A percentile compares a stretch with the other conserved stretches of the same genome.
These are phyloP conservation scores for Phenganax stokvisi DNA, from an alignment of 92 coral and sea anemone species.

Conservation along the genomic window DNA sequence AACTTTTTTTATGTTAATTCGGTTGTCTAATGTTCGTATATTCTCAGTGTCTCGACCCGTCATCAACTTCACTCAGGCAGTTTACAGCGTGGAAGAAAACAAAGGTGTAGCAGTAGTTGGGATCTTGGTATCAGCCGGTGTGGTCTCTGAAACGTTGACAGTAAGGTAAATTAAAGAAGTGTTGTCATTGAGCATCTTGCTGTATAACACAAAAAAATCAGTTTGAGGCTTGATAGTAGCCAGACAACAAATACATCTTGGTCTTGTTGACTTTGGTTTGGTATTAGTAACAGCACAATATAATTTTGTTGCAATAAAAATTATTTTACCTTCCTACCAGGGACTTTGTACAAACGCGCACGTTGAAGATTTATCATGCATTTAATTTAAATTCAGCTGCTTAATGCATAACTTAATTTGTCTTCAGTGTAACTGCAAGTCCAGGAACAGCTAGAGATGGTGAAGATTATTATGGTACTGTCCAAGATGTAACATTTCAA, in stretches of 20 bases:
- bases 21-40: neutral
- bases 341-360: no score
- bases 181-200: neutral
- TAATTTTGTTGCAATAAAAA: no score
- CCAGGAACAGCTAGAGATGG: neutral
- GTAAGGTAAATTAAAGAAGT: neutral
- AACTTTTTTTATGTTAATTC: no score
- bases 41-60: neutral
- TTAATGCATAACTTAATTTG: neutral
- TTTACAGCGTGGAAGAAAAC: constrained; percentile 26
- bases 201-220: neutral
- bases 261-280: no score
- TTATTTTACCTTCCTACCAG: no score
- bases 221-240: no score
- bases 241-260: neutral
- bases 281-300: no score
- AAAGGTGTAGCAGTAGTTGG: constrained; percentile 1
- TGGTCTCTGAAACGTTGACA: neutral
- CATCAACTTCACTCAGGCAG: constrained; percentile 12
- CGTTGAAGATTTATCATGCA: no score
- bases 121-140: constrained; percentile 4
- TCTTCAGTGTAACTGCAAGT: constrained; percentile 14
- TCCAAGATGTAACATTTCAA: constrained; percentile 13
- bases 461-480: constrained; percentile 12
- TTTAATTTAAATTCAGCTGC: no score